These are phyloP conservation scores for Hippocampus barbouri DNA, from an alignment of 2,113 vertebrate genomes.

Conservation along the genomic window DNA sequence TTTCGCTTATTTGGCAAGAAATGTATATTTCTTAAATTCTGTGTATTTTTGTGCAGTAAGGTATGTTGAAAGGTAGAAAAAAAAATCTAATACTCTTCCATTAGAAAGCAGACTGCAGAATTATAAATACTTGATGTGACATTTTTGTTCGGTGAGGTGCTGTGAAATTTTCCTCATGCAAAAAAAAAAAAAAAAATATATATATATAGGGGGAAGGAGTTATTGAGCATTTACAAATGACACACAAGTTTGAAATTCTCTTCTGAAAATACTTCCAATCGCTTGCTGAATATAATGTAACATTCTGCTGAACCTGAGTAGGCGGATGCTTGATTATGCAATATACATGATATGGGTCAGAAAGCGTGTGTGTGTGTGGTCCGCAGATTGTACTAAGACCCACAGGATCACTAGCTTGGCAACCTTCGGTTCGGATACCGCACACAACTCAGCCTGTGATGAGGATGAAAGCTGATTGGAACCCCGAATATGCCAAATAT, in stretches of 20 bases:
- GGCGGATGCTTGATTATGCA: slow-evolving; percentile 5
- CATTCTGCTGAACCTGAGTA: neutral
- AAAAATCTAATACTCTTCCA: neutral
- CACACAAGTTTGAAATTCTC: neutral
- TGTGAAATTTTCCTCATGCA: neutral
- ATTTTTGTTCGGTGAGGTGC: neutral
- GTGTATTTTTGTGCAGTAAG: neutral
- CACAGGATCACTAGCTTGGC: neutral
- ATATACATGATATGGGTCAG: neutral
- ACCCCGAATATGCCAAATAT: slow-evolving; percentile 5
- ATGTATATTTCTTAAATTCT: neutral
- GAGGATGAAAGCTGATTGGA: slow-evolving; percentile 1
- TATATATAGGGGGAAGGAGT: no score
- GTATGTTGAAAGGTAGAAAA: neutral
- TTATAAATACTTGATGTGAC: no score
- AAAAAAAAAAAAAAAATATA: no score
- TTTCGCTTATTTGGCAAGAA: neutral
- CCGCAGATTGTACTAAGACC: neutral
- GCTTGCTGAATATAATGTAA: neutral
- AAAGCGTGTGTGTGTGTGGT: neutral
- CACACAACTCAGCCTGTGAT: slow-evolving; percentile 2
- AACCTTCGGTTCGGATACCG: neutral
- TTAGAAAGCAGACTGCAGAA: no score
- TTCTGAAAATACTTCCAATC: neutral
- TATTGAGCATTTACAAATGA: neutral